Evolutionary conservation across 2,113 vertebrate species (phyloP).

Genomic region (Indri indri): DNA sequence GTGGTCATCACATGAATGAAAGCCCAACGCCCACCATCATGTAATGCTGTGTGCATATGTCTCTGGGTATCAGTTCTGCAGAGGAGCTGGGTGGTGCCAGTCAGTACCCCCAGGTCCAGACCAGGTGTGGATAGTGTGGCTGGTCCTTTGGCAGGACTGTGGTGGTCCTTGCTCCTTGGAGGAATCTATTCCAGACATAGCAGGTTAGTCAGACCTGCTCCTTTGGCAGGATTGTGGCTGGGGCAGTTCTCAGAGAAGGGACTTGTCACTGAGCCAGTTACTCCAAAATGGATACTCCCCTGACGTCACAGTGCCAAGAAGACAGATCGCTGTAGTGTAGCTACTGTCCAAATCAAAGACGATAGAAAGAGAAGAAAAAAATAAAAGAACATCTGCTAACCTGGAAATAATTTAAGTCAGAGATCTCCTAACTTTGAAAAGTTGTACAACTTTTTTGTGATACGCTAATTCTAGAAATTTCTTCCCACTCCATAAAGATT

Average conservation of each 20-base stretch:
- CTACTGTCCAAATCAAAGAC: not conserved
- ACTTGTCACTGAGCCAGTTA: not conserved
- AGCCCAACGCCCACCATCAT: too few species aligned
- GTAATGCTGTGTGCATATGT: fast-evolving
- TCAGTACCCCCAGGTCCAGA: not conserved
- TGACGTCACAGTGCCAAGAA: not conserved
- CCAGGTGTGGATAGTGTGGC: not conserved
- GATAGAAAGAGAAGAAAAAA: not conserved
- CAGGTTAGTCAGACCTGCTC: not conserved
- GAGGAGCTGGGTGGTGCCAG: not conserved
- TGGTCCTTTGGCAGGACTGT: not conserved
- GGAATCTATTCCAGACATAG: not conserved
- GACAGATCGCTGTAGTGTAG: not conserved
- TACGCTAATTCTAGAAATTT: not conserved
- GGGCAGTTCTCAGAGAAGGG: not conserved
- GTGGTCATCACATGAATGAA: not conserved
- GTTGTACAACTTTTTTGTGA: not conserved
- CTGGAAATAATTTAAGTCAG: not conserved
- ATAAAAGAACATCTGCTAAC: not conserved
- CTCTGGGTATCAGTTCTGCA: too few species aligned
- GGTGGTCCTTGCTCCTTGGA: not conserved
- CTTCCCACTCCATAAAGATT: not conserved
- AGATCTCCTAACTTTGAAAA: not conserved
- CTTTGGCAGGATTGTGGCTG: not conserved
- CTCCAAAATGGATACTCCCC: not conserved